Percentiles rank a stretch among this genome's conserved stretches.
phyloP scores from a whole-genome alignment of 2,888 invertebrate species.

The Pemphredon lugubris region DNA sequence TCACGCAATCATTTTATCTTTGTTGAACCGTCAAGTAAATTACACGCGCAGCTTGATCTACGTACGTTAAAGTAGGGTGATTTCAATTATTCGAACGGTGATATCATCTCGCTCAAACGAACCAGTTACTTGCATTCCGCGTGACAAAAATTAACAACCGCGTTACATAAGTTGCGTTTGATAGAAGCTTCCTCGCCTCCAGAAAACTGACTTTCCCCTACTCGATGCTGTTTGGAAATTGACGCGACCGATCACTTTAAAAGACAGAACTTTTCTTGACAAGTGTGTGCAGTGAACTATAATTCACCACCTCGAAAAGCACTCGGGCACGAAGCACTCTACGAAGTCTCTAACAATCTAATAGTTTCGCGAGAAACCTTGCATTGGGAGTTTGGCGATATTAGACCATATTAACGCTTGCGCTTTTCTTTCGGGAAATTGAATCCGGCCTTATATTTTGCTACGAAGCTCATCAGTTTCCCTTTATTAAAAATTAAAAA shows the following conservation, averaged over 20 bases:
- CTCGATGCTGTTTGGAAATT: conserved; percentile 21
- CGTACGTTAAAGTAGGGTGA: too few relatives aligned
- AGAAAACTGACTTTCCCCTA: neutral
- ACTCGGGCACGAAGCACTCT: conserved; percentile 9
- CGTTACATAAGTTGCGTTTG: neutral
- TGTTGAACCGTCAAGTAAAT: too few relatives aligned
- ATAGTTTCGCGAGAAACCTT: conserved; percentile 15
- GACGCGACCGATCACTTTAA: neutral
- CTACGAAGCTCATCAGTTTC: too few relatives aligned
- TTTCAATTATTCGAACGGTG: too few relatives aligned
- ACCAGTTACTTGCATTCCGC: too few relatives aligned
- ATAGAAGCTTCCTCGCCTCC: neutral
- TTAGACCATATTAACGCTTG: conserved; percentile 30
- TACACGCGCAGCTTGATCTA: too few relatives aligned
- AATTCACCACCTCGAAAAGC: conserved; percentile 32
- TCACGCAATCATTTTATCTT: too few relatives aligned
- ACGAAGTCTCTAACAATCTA: conserved; percentile 22
- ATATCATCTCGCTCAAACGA: too few relatives aligned
- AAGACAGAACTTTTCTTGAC: conserved; percentile 37
- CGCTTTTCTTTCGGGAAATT: neutral
- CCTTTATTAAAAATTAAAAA: too few relatives aligned
- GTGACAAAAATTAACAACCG: neutral
- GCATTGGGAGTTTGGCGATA: conserved; percentile 5
- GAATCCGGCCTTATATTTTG: neutral
- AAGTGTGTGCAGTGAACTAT: conserved; percentile 33